These are phyloP conservation scores for Pammene fasciana DNA, from an alignment of 2,888 invertebrate genomes.

Conservation along the genomic window DNA sequence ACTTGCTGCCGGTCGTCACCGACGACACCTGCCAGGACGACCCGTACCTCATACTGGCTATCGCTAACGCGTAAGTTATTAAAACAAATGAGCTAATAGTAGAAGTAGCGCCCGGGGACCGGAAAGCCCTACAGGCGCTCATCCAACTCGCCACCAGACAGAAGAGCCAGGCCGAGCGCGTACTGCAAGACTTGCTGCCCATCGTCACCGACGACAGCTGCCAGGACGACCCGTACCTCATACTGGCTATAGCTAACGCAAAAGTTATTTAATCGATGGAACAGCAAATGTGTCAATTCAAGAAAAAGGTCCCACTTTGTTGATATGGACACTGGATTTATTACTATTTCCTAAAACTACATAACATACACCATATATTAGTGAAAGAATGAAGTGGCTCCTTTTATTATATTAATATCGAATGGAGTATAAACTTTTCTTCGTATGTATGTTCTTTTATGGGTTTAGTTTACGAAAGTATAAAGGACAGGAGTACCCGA, in stretches of 20 bases:
- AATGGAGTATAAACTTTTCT: no score
- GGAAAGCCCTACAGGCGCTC: conserved; percentile 90
- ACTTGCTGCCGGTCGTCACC: conserved; percentile 86
- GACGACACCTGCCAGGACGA: conserved; percentile 90
- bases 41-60: conserved; percentile 93
- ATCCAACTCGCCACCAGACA: conserved; percentile 92
- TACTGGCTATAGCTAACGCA: conserved; percentile 92
- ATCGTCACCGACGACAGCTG: conserved; percentile 88
- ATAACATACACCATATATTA: no score
- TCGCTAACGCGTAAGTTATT: conserved; percentile 86
- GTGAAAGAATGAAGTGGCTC: no score
- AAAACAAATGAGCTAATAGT: conserved; percentile 81
- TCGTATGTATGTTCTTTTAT: no score
- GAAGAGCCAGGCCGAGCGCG: conserved; percentile 92
- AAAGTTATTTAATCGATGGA: no score
- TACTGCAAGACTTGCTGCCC: conserved; percentile 88
- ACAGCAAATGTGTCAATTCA: no score
- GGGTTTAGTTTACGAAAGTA: no score
- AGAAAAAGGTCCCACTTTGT: no score
- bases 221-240: conserved; percentile 92
- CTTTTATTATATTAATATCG: no score
- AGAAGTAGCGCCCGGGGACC: conserved; percentile 88
- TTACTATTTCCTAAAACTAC: no score
- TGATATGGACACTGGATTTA: no score
- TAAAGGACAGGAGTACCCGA: no score